Percentiles rank a stretch among this genome's conserved stretches.
Evolutionary conservation across 2,113 vertebrate species (phyloP).

Genomic region (Sinocyclocheilus grahami): DNA sequence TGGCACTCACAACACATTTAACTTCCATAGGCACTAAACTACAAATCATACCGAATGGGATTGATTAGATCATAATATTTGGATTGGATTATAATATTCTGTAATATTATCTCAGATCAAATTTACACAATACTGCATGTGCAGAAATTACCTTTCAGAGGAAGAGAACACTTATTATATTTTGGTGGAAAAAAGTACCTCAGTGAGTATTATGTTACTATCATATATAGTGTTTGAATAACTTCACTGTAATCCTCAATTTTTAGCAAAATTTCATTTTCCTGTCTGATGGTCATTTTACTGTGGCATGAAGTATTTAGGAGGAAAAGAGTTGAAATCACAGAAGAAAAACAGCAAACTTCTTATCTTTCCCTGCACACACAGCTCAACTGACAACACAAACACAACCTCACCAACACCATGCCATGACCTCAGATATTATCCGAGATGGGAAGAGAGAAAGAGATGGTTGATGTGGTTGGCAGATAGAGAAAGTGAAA

Average conservation of each 20-base stretch:
- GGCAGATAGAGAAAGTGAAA: constrained; percentile 17
- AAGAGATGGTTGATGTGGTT: constrained; percentile 19
- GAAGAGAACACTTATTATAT: neutral
- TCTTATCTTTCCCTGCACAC: constrained; percentile 19
- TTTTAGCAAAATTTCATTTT: neutral
- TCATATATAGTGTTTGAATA: neutral
- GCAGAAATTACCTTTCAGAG: neutral
- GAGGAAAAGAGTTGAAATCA: neutral
- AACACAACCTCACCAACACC: neutral
- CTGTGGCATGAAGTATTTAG: neutral
- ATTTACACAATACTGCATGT: neutral
- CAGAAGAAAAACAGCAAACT: neutral
- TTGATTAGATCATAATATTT: neutral
- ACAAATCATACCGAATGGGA: neutral
- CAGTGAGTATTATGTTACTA: neutral
- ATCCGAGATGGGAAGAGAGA: neutral
- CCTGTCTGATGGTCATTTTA: neutral
- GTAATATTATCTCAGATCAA: neutral
- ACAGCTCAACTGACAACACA: constrained; percentile 20
- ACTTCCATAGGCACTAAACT: neutral
- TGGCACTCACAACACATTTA: constrained; percentile 7
- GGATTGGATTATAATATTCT: constrained; percentile 3
- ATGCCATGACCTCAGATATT: constrained; percentile 20
- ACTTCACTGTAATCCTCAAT: neutral
- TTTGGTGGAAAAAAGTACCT: too few species aligned